These are phyloP conservation scores for Orius insidiosus DNA, from an alignment of 1,140 invertebrate genomes.

Conservation along the genomic window DNA sequence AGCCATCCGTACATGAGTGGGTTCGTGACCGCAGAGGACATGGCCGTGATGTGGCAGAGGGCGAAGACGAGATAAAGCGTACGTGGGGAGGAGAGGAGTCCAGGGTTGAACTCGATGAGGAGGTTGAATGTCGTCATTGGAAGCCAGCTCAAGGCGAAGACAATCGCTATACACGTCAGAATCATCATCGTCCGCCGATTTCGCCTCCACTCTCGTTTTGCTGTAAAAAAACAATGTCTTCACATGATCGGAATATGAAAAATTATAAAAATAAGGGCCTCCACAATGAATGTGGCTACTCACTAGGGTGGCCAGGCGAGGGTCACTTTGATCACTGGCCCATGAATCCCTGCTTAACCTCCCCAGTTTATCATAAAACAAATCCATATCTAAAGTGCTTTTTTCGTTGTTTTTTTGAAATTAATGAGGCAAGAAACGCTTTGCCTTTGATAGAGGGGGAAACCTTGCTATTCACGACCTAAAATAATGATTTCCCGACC, in stretches of 20 bases:
- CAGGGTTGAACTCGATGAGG: conserved; percentile 24
- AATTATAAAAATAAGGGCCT: too few relatives aligned
- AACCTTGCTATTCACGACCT: conserved; percentile 4
- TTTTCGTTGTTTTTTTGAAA: not conserved
- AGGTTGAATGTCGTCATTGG: conserved; percentile 36
- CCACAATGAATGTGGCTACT: too few relatives aligned
- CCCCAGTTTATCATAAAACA: too few relatives aligned
- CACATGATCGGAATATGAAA: too few relatives aligned
- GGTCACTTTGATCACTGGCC: too few relatives aligned
- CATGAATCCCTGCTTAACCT: too few relatives aligned
- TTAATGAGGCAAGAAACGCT: not conserved
- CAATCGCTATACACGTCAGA: conserved; percentile 25
- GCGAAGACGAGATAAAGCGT: conserved; percentile 31
- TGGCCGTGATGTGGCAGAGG: conserved; percentile 35
- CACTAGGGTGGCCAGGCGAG: too few relatives aligned
- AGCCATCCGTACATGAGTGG: conserved; percentile 37
- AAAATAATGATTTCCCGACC: conserved; percentile 7
- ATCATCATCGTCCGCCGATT: conserved; percentile 31
- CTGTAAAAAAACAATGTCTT: conserved; percentile 15
- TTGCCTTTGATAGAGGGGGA: not conserved
- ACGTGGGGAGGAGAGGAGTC: conserved; percentile 18
- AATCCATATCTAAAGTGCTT: too few relatives aligned
- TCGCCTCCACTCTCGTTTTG: conserved; percentile 27
- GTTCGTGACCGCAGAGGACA: conserved; percentile 36
- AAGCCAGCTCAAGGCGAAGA: conserved; percentile 33